Base-by-base conservation (phyloP, 2,888 invertebrate genomes). In the Rhodophaea formosa region DNA sequence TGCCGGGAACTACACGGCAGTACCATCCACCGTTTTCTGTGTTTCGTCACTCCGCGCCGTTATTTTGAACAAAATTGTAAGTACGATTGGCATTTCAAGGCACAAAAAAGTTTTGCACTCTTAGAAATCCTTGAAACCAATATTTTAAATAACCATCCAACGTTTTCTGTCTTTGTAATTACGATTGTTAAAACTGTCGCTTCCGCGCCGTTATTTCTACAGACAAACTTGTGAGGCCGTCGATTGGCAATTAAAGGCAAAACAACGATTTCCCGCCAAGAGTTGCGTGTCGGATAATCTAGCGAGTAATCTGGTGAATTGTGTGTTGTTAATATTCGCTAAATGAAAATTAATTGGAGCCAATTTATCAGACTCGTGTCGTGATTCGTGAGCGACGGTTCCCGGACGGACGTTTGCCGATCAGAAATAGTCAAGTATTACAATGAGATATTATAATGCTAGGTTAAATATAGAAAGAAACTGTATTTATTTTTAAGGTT, bases 281-380 rank as follows among this genome's bases (percentile, higher is more conserved):
- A 8, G 44, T 43, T 53, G 53, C 53, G 30, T 53, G 53, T 23
- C 23, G 44, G 53, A 8, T 53, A 53, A 53, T 53, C 44, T 43
- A 42, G 8, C 53, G 53, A 44, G 51, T 10, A 39, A 53, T 44
- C 44, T 53, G n/a, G n/a, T 17, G 17, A 53, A 35, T 16, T 35
- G 51, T 12, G 29, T 14, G 7, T 42, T 53, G 42, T 30, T 44
- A 15, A 23, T 39, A 39, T 30, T 32, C 15, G 15, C 0, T 30
- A 29, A 44, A 44, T 30, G 44, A 8, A 44, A 15, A 53, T 44
- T 53, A 43, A 44, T 44, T 44, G 30, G n/a, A 1, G 42, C 30
- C 44, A 14, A 44, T 29, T 44, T 43, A 30, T 44, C 39, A 39
- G 12, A 16, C 2, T 49, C 15, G 30, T 32, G 35, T 51, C 35